phyloP scores from a whole-genome alignment of 2,113 vertebrate species.

The Hydropotes inermis region DNA sequence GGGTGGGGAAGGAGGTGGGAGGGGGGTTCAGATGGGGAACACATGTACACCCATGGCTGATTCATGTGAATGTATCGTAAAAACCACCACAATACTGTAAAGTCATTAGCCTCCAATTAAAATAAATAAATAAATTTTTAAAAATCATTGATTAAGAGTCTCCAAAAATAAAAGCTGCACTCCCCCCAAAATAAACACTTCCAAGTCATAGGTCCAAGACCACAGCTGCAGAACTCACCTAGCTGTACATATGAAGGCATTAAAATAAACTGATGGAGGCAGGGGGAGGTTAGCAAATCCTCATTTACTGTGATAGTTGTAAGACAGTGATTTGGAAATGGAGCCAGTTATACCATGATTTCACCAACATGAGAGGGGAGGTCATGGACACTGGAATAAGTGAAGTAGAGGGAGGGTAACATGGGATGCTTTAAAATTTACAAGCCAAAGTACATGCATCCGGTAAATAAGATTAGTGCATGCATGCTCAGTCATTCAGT shows the following conservation, averaged over 20 bases:
- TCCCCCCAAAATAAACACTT: slow-evolving; percentile 23
- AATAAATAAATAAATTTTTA: rapidly evolving
- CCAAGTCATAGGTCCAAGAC: not conserved
- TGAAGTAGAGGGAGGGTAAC: not conserved
- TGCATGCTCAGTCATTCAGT: not conserved
- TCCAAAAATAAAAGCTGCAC: slow-evolving; percentile 28
- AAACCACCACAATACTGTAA: not conserved
- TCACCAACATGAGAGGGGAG: not conserved
- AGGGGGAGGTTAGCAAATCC: not conserved
- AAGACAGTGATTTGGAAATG: not conserved
- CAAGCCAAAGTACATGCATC: not conserved
- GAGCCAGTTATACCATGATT: not conserved
- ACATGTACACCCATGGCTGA: not conserved
- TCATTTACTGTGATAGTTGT: not conserved
- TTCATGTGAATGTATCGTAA: not conserved
- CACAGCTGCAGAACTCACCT: not conserved
- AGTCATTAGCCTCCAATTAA: not conserved
- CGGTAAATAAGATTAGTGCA: not conserved
- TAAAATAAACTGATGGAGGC: not conserved
- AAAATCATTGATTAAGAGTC: not conserved
- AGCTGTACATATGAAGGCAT: not conserved
- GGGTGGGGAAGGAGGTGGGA: not conserved
- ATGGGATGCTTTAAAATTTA: not conserved
- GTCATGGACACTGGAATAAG: not conserved
- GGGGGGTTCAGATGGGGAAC: not conserved